These are phyloP conservation scores for Rhopalosiphum nymphaeae DNA, from an alignment of 2,888 invertebrate genomes.

Conservation along the genomic window DNA sequence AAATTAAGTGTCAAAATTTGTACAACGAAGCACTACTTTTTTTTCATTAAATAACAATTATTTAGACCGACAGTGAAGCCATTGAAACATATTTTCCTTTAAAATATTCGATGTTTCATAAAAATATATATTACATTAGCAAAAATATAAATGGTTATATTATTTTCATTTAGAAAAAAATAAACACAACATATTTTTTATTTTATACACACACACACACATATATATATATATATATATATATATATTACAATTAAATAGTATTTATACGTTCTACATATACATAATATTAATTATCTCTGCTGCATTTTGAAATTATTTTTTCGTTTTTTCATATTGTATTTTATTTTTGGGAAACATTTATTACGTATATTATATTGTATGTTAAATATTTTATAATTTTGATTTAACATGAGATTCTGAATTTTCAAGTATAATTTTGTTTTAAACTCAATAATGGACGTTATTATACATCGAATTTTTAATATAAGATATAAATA, in stretches of 20 bases:
- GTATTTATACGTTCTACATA: no score
- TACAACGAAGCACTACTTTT: not conserved
- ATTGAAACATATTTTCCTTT: not conserved
- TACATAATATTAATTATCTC: no score
- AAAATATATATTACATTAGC: not conserved
- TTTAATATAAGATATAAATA: not conserved
- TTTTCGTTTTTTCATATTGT: not conserved
- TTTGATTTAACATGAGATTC: not conserved
- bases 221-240: no score
- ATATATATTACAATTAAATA: no score
- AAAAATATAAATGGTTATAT: not conserved
- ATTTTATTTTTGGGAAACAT: not conserved
- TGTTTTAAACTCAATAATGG: not conserved
- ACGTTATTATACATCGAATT: not conserved
- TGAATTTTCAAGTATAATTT: not conserved
- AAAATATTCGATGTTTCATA: not conserved
- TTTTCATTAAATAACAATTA: not conserved
- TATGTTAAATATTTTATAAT: not conserved
- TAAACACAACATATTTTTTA: not conserved
- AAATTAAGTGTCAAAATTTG: not conserved
- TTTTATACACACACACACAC: no score
- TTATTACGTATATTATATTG: not conserved
- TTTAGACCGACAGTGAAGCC: not conserved
- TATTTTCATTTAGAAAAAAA: not conserved
- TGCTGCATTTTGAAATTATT: no score